These are phyloP conservation scores for Platycnemis pennipes DNA, from an alignment of 2,888 invertebrate genomes.

Conservation along the genomic window DNA sequence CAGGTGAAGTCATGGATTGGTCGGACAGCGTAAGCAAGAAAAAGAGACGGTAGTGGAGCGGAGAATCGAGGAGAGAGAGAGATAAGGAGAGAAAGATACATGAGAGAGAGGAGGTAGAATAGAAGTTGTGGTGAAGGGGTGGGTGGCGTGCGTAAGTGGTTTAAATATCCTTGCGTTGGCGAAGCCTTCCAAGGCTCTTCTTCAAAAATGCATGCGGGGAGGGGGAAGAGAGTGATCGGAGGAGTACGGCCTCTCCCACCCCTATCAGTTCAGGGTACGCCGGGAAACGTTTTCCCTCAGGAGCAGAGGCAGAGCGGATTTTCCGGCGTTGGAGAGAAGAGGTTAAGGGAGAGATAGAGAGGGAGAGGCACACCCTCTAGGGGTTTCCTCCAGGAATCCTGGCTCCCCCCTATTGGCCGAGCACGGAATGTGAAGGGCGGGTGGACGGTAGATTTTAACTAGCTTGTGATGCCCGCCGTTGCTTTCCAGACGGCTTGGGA, in stretches of 20 bases:
- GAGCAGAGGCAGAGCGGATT: not conserved
- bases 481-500: too few relatives aligned
- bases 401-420: not conserved
- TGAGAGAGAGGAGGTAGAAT: not conserved
- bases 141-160: slow-evolving; percentile 12
- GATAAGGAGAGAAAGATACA: not conserved
- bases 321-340: not conserved
- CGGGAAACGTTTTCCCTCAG: not conserved
- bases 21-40: not conserved
- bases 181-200: not conserved
- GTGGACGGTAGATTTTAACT: not conserved
- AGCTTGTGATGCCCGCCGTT: not conserved
- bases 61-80: not conserved
- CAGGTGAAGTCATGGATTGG: not conserved
- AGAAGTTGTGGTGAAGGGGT: too few relatives aligned
- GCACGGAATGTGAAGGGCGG: not conserved
- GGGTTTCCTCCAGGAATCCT: not conserved
- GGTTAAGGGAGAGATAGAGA: not conserved
- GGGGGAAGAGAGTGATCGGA: slow-evolving; percentile 3
- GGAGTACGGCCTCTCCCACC: not conserved
- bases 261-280: not conserved
- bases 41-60: not conserved
- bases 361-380: not conserved
- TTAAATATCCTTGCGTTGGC: slow-evolving; percentile 2
- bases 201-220: slow-evolving; percentile 12